Conservation (phyloP, 2,797 vertebrate genomes). For the Neoniphon sammara region DNA sequence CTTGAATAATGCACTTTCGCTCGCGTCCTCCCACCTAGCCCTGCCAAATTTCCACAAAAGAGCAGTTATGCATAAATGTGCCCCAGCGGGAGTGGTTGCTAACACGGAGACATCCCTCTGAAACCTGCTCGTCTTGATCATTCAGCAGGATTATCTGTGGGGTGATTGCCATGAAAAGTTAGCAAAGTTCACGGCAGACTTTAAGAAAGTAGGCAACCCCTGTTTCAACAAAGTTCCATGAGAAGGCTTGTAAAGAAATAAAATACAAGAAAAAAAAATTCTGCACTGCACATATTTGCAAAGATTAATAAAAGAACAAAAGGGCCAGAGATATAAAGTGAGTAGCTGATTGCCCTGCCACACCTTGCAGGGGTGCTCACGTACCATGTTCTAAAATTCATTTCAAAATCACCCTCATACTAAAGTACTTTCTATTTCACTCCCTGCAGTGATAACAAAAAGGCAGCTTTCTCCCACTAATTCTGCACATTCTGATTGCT, state of each 20-base stretch:
- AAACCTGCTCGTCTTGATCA: constrained; percentile 70
- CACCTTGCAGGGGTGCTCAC: constrained; percentile 62
- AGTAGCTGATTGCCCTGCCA: constrained; percentile 50
- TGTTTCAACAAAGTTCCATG: constrained; percentile 59
- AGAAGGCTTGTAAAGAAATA: constrained; percentile 36
- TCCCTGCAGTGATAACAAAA: constrained; percentile 68
- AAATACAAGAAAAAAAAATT: not conserved
- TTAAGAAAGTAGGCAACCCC: constrained; percentile 48
- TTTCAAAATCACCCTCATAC: constrained; percentile 50
- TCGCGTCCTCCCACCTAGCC: constrained; percentile 60
- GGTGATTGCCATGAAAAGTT: constrained; percentile 65
- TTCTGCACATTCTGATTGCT: constrained; percentile 74
- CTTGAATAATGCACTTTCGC: constrained; percentile 58
- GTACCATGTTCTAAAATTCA: constrained; percentile 50
- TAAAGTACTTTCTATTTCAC: constrained; percentile 47
- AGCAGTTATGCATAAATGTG: constrained; percentile 55
- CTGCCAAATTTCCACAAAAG: constrained; percentile 59
- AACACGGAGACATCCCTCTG: constrained; percentile 49
- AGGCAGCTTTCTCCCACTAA: constrained; percentile 61
- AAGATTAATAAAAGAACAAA: constrained; percentile 60
- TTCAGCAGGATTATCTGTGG: constrained; percentile 63
- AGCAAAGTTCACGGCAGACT: constrained; percentile 46
- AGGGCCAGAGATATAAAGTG: constrained; percentile 60
- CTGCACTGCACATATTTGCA: constrained; percentile 55
- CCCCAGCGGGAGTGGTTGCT: constrained; percentile 58